Base-by-base conservation (phyloP, 2,113 vertebrate genomes). In the Smithornis capensis region DNA sequence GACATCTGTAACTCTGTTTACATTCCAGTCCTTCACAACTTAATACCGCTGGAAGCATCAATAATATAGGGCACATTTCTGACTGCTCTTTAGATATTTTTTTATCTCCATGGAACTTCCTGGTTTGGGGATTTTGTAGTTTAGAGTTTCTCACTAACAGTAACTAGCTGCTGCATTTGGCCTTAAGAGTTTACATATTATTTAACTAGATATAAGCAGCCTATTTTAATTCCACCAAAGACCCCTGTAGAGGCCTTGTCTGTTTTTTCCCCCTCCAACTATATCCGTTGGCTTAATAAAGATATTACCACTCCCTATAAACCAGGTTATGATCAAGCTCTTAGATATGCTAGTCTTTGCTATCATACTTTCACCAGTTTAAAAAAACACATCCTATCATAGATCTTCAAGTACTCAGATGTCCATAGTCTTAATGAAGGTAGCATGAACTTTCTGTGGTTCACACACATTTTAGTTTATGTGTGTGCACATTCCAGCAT, bases 41-140 rank as follows among this genome's bases (percentile, higher is more conserved):
- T 95, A 95, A 95, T 96, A 95, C 93, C 6, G 79, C 94, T 95
- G 31, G 87, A 80, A 95, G 92, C 95, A 97, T 90, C 94, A 97
- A 90, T 96, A 95, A 95, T 97, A 95, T 64, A 95, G 93, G 94
- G 87, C 88, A 91, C 81, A 95, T 93, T 97, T 93, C 92, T 96
- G 85, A 81, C 92, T 96, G 92, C 38, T 96, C 94, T 90, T 93
- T 90, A 96, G 94, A 94, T 96, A 92, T 91, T 96, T 96, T 96
- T 97, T 96, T 96, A 96, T 97, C 94, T 96, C 90, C 93, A 93
- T 89, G 92, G 84, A 83, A 95, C 85, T 97, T 97, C 93, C 95
- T 96, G 93, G 93, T 92, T 95, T 78, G 93, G 79, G 79, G 92
- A 96, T 96, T 97, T 96, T 94, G 95, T 78, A 94, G 94, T 94